Evolutionary conservation across 2,888 invertebrate genomes (phyloP), one percentile per base, ranked within the genome.

Genomic region (Hirtodrosophila trivittata): DNA sequence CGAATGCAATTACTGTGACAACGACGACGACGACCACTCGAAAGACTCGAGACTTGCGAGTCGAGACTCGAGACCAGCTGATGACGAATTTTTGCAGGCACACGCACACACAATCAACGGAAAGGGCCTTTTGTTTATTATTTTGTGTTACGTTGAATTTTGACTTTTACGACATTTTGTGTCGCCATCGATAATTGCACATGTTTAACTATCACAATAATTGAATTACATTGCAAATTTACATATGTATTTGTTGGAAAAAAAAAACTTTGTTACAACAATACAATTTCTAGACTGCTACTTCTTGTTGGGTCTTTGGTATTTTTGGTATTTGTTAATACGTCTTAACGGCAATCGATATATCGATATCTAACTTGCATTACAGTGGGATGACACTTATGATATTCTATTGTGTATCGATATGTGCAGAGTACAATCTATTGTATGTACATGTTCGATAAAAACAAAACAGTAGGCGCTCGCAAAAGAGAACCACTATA

Each of bases 61-160:
- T 58, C 32, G 30, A 26, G 62, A 52, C 66, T 71, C 30, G 51
- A 30, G 59, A 69, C 82, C 80, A 81, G 80, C 80, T 81, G 80
- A 81, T 81, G 80, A 81, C 80, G 80, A 81, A 81, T 81, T 66
- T 63, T 69, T 67, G 68, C 68, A 63, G 58, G 55, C 73, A 67
- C 60, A 33, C 33, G n/a, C 28, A 28, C 35, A 35, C 35, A n/a
- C 13, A 35, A n/a, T 3, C 9, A 8, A n/a, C 3, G 35, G n/a
- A 8, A 28, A 28, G n/a, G 28, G 28, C 41, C 42, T 49, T 28
- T 54, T 43, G 39, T 73, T 74, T 45, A 47, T 67, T 25, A 33
- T 28, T 12, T 46, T 39, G 45, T 28, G 16, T 42, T 42, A 14
- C 25, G 46, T 60, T 57, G 5, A 41, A 56, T 21, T 21, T 35